Conservation (phyloP, 2,888 invertebrate species). For the Villa cingulata region DNA sequence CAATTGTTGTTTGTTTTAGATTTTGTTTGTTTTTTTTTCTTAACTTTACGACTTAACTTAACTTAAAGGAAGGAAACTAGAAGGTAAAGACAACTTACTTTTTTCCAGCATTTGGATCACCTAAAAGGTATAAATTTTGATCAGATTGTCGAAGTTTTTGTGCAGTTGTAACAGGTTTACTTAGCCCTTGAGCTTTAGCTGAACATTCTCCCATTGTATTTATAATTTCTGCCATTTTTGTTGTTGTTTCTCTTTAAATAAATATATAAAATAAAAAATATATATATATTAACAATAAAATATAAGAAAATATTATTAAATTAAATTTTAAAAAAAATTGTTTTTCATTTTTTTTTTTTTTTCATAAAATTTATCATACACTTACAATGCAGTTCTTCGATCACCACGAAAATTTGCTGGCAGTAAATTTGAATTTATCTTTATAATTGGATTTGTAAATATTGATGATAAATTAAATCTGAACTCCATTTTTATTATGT, state of each 20-base stretch:
- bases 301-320: background rate
- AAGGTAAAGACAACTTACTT: constrained; percentile 38
- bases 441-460: constrained; percentile 39
- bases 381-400: constrained; percentile 40
- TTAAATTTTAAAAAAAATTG: too few relatives aligned
- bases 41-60: too few relatives aligned
- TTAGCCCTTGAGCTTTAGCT: constrained; percentile 57
- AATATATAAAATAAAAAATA: too few relatives aligned
- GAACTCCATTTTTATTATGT: constrained; percentile 45
- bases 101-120: constrained; percentile 36
- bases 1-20: too few relatives aligned
- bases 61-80: too few relatives aligned
- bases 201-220: constrained; percentile 61
- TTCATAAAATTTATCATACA: too few relatives aligned
- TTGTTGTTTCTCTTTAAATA: constrained; percentile 44
- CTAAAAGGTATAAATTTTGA: constrained; percentile 33
- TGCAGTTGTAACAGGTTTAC: constrained; percentile 58
- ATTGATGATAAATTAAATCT: constrained; percentile 41
- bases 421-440: constrained; percentile 38
- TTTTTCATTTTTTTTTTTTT: too few relatives aligned
- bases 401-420: constrained; percentile 41
- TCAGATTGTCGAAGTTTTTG: constrained; percentile 48
- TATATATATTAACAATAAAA: background rate
- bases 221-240: constrained; percentile 47
- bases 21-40: too few relatives aligned